These are phyloP conservation scores for Deroptyus accipitrinus DNA, from an alignment of 2,113 vertebrate genomes.

Conservation along the genomic window DNA sequence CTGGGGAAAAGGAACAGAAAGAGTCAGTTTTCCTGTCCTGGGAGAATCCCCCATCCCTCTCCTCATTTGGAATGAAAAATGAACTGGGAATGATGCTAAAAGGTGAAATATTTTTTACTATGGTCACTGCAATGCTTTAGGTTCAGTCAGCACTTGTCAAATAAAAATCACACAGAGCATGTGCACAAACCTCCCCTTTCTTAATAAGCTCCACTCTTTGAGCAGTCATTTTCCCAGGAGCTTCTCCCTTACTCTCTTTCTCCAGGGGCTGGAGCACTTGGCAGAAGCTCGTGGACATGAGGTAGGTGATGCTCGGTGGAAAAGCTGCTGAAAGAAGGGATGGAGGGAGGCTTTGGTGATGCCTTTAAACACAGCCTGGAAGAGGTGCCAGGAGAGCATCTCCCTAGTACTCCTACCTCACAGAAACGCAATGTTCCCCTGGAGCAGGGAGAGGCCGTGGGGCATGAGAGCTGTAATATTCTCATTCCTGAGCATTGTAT, in stretches of 20 bases:
- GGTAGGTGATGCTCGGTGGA: neutral
- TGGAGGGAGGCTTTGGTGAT: neutral
- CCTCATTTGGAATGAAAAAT: neutral
- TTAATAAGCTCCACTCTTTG: neutral
- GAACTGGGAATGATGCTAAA: neutral
- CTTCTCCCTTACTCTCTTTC: neutral
- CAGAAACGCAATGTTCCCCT: fast-evolving
- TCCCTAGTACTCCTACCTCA: neutral
- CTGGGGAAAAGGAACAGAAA: neutral
- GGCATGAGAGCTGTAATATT: neutral
- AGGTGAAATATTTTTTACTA: neutral
- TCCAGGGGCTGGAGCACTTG: neutral
- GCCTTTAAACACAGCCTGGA: neutral
- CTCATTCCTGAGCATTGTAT: neutral
- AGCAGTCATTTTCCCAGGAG: neutral
- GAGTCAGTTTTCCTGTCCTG: neutral
- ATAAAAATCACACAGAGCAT: neutral
- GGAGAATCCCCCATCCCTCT: neutral
- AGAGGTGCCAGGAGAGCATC: neutral
- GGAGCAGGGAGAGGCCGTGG: neutral
- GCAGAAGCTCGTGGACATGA: neutral
- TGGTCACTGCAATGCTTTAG: neutral
- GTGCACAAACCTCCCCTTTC: fast-evolving
- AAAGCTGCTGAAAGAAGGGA: neutral
- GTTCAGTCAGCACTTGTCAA: neutral